phyloP scores from a whole-genome alignment of 2,113 vertebrate species.

The Eidolon helvum region DNA sequence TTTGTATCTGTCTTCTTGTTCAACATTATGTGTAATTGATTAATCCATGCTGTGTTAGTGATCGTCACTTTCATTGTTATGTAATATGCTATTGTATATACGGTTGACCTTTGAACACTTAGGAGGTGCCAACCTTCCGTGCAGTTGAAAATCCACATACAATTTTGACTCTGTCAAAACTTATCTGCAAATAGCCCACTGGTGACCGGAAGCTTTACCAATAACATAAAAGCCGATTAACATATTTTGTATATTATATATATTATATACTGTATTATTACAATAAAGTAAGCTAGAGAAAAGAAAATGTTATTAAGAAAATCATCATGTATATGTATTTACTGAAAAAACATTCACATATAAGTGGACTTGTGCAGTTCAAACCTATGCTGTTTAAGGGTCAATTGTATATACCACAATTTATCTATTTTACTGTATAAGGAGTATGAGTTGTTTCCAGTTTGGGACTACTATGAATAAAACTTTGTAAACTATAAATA shows the following conservation, averaged over 20 bases:
- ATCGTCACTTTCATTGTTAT: background rate
- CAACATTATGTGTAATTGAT: background rate
- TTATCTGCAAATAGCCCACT: background rate
- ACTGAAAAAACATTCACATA: background rate
- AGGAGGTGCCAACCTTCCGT: background rate
- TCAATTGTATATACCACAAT: background rate
- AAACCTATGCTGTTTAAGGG: background rate
- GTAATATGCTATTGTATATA: background rate
- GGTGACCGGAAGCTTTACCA: background rate
- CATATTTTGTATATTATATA: background rate
- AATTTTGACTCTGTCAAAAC: background rate
- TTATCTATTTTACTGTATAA: background rate
- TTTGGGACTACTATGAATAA: background rate
- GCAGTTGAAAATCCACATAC: background rate
- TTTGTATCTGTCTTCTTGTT: background rate
- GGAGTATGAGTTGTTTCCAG: background rate
- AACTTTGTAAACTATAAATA: background rate
- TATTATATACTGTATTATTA: background rate
- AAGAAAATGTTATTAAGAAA: background rate
- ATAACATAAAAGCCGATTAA: background rate
- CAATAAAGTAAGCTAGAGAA: background rate
- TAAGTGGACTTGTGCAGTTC: background rate
- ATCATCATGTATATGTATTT: background rate
- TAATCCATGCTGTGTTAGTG: background rate
- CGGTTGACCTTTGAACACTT: background rate